Evolutionary conservation across 2,888 invertebrate species (phyloP).

Genomic region (Agrotis clavis): DNA sequence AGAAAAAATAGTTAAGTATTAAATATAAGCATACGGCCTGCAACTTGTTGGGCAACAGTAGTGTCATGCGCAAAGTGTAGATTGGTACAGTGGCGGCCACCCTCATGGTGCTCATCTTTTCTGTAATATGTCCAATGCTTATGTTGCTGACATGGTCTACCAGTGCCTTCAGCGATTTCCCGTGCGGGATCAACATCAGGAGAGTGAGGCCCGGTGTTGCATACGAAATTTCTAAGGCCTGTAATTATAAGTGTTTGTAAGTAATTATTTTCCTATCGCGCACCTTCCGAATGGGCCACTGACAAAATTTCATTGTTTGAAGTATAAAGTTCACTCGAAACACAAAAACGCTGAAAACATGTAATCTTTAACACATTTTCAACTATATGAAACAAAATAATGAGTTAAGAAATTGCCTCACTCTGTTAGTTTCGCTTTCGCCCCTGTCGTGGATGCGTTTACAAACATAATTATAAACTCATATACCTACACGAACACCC

Average conservation of each 20-base stretch:
- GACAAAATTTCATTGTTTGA: too few relatives aligned
- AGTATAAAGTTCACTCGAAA: too few relatives aligned
- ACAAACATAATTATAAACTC: too few relatives aligned
- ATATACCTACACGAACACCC: too few relatives aligned
- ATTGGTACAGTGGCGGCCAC: slow-evolving; percentile 83
- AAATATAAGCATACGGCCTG: slow-evolving; percentile 75
- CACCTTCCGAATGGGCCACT: too few relatives aligned
- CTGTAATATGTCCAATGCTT: slow-evolving; percentile 70
- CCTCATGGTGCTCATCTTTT: slow-evolving; percentile 74
- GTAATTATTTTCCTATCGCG: too few relatives aligned
- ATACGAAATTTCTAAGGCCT: slow-evolving; percentile 87
- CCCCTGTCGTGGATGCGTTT: too few relatives aligned
- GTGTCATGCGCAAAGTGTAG: slow-evolving; percentile 87
- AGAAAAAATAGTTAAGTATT: background rate
- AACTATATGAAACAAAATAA: too few relatives aligned
- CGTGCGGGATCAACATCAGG: slow-evolving; percentile 81
- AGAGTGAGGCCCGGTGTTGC: slow-evolving; percentile 80
- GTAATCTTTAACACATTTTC: too few relatives aligned
- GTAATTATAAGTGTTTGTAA: slow-evolving; percentile 48
- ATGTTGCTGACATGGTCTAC: slow-evolving; percentile 67
- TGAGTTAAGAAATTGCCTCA: too few relatives aligned
- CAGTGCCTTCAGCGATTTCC: slow-evolving; percentile 73
- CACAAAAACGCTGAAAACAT: too few relatives aligned
- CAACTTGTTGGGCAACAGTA: slow-evolving; percentile 85
- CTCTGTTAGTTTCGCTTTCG: too few relatives aligned